phyloP scores from a whole-genome alignment of 2,113 vertebrate genomes.

The Catharus bicknelli region DNA sequence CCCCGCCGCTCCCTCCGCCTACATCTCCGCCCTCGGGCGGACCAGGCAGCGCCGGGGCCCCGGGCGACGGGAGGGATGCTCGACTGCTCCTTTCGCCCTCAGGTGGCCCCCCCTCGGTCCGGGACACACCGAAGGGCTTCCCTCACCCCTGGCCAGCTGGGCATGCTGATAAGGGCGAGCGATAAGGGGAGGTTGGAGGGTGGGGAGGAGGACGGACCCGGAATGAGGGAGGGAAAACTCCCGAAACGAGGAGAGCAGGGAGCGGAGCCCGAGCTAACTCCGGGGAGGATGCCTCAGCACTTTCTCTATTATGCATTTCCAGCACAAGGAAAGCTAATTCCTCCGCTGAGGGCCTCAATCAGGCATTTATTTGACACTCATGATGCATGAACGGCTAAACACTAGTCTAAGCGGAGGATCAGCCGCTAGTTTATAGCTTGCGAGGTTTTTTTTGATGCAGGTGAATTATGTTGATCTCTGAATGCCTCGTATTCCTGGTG shows the following conservation, averaged over 20 bases:
- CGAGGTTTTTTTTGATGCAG: constrained; percentile 43
- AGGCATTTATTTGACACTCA: constrained; percentile 65
- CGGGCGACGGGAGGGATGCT: background rate
- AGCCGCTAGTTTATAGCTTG: constrained; percentile 51
- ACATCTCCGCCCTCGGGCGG: background rate
- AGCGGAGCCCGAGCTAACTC: constrained; percentile 19
- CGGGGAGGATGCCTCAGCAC: constrained; percentile 43
- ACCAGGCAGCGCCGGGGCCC: background rate
- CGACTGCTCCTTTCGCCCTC: background rate
- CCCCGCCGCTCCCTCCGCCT: background rate
- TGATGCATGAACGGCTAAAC: constrained; percentile 57
- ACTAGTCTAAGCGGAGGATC: constrained; percentile 48
- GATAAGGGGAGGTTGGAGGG: no score
- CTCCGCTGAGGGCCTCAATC: constrained; percentile 56
- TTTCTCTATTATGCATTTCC: constrained; percentile 33
- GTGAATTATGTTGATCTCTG: constrained; percentile 43
- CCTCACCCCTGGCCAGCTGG: background rate
- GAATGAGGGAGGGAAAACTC: background rate
- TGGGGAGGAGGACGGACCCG: background rate
- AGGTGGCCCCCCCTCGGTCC: no score
- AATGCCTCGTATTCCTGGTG: background rate
- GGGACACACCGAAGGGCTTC: background rate
- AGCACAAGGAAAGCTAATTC: constrained; percentile 47
- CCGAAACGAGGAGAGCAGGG: background rate
- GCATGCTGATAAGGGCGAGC: background rate